A percentile compares a stretch with the other conserved stretches of the same genome.
Conservation (phyloP, 2,113 vertebrate genomes). For the Hassar affinis region DNA sequence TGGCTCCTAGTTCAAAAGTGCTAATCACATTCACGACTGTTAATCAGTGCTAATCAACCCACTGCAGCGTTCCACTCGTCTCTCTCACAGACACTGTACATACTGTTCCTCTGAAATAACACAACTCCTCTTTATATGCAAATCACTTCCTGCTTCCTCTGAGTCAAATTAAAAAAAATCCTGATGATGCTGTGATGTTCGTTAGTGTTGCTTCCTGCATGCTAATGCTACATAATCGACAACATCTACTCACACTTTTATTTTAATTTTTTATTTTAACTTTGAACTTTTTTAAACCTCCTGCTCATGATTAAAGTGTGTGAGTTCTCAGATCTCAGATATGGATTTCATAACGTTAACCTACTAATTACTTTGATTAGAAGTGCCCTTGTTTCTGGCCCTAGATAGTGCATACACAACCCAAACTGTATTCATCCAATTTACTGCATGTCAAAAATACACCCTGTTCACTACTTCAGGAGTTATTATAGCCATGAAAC, state of each 20-base stretch:
- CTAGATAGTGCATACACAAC: neutral
- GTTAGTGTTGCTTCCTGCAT: constrained; percentile 8
- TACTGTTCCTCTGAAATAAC: constrained; percentile 20
- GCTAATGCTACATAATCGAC: constrained; percentile 16
- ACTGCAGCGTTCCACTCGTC: constrained; percentile 47
- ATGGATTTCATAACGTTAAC: neutral
- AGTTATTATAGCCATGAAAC: neutral
- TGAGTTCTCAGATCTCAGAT: neutral
- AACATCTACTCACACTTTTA: neutral
- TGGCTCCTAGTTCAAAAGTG: constrained; percentile 39
- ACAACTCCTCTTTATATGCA: constrained; percentile 41
- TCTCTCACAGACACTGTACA: constrained; percentile 45
- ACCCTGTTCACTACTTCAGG: neutral
- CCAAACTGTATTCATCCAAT: neutral
- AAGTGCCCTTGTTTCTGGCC: neutral
- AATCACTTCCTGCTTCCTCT: constrained; percentile 36
- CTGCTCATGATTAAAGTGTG: neutral
- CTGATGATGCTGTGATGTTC: constrained; percentile 8
- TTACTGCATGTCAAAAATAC: neutral
- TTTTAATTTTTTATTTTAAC: too few species aligned
- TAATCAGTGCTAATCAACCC: constrained; percentile 63
- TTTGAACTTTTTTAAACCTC: neutral
- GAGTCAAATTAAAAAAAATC: neutral
- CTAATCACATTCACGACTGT: constrained; percentile 54
- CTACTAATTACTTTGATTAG: neutral